Conservation (phyloP, 2,888 invertebrate genomes). For the Cantharis flavilabris region DNA sequence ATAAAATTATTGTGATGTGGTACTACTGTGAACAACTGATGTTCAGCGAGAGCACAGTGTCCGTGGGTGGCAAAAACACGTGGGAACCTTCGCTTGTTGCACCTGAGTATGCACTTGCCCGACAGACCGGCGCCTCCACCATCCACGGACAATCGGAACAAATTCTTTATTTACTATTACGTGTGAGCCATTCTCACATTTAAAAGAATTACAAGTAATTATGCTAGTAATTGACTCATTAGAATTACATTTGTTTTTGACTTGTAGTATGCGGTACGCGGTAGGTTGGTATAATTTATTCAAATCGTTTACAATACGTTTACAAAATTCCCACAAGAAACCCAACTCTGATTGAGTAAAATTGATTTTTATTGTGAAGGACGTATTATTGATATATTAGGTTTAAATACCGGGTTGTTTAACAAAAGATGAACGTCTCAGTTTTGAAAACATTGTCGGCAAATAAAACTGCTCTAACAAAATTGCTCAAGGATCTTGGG, state of each 20-base stretch:
- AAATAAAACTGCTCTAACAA: conserved; percentile 3
- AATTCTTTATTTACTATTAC: conserved; percentile 16
- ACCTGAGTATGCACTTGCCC: conserved; percentile 70
- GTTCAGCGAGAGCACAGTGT: conserved; percentile 31
- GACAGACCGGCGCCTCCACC: conserved; percentile 65
- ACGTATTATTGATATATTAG: conserved; percentile 12
- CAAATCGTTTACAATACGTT: not conserved
- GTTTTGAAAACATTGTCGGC: conserved; percentile 22
- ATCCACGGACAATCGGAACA: conserved; percentile 31
- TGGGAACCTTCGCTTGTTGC: conserved; percentile 62
- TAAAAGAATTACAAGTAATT: not conserved
- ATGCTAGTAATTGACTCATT: not conserved
- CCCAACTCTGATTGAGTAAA: not conserved
- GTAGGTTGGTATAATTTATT: not conserved
- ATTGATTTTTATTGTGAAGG: not conserved
- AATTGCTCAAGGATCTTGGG: not conserved
- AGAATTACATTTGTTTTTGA: not conserved
- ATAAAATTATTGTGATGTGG: not conserved
- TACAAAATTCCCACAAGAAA: not conserved
- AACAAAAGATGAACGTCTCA: conserved; percentile 15
- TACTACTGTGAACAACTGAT: conserved; percentile 21
- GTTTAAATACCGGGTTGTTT: conserved; percentile 14
- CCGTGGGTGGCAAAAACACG: conserved; percentile 51
- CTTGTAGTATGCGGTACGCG: not conserved
- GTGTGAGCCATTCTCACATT: conserved; percentile 7